Percentiles rank a stretch among this genome's conserved stretches.
These are phyloP conservation scores for Palloptera scutellata DNA, from an alignment of 2,888 invertebrate species.

Conservation along the genomic window DNA sequence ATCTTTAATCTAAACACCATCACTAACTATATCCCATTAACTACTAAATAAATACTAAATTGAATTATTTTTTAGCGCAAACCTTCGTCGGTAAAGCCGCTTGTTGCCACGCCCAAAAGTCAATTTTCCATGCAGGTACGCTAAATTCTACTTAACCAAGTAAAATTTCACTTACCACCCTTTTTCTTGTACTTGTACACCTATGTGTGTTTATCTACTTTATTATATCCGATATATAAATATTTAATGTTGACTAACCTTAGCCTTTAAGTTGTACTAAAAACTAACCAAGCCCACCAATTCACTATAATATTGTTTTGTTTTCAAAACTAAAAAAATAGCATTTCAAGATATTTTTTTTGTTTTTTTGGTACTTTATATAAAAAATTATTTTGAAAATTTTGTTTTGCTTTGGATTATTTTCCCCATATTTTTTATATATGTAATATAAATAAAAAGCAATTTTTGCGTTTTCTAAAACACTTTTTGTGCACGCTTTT, in stretches of 20 bases:
- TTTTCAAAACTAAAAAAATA: too few relatives aligned
- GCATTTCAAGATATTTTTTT: too few relatives aligned
- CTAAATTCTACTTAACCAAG: constrained; percentile 36
- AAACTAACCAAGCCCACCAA: constrained; percentile 22
- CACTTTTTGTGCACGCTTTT: constrained; percentile 51
- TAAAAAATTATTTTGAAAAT: constrained; percentile 4
- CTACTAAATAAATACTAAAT: constrained; percentile 5
- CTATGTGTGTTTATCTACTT: constrained; percentile 4
- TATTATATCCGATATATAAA: constrained; percentile 7
- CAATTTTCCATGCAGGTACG: constrained; percentile 63
- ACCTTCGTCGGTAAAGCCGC: constrained; percentile 55
- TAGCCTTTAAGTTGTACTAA: constrained; percentile 25
- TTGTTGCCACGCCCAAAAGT: constrained; percentile 56
- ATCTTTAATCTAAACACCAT: neutral
- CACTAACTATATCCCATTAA: constrained; percentile 32
- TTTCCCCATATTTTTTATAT: constrained; percentile 18
- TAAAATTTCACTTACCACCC: neutral
- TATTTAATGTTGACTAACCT: constrained; percentile 19
- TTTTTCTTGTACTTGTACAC: neutral
- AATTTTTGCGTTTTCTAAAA: constrained; percentile 27
- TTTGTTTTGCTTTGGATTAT: constrained; percentile 19
- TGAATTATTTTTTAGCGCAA: constrained; percentile 53
- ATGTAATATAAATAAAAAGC: constrained; percentile 23
- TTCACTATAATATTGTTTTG: constrained; percentile 7
- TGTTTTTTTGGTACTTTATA: neutral